Evolutionary conservation across 2,797 vertebrate genomes (phyloP).

Genomic region (Sitta carolinensis): DNA sequence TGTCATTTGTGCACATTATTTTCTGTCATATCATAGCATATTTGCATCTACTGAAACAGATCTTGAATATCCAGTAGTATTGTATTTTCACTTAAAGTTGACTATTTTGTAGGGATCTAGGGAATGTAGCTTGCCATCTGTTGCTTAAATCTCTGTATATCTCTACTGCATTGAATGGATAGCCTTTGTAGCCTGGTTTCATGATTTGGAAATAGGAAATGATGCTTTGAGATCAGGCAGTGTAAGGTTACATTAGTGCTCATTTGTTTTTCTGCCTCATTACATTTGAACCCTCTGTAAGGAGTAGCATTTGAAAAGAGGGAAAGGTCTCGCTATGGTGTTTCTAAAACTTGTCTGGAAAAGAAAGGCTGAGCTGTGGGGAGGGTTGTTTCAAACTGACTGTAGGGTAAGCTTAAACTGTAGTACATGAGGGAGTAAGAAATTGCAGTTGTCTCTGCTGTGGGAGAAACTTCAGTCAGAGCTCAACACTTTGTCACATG

Average conservation of each 20-base stretch:
- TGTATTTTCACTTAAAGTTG: neutral
- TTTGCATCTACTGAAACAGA: neutral
- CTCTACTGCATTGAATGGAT: neutral
- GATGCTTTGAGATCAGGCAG: neutral
- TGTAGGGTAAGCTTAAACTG: neutral
- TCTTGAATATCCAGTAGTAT: neutral
- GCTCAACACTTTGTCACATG: neutral
- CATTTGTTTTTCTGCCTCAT: neutral
- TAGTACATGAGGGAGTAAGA: neutral
- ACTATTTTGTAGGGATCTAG: neutral
- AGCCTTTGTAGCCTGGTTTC: neutral
- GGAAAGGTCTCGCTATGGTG: neutral
- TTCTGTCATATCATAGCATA: neutral
- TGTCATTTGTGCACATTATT: neutral
- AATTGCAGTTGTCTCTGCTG: neutral
- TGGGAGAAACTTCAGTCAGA: neutral
- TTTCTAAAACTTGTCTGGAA: neutral
- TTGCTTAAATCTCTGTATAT: neutral
- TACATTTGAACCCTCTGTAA: neutral
- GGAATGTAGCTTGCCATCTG: conserved; percentile 10
- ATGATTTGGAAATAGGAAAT: neutral
- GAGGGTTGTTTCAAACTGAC: neutral
- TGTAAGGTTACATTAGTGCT: neutral
- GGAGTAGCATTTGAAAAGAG: neutral
- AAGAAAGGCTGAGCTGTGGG: neutral